Evolutionary conservation across 2,797 vertebrate genomes (phyloP).

Genomic region (Poliocrania exsul): DNA sequence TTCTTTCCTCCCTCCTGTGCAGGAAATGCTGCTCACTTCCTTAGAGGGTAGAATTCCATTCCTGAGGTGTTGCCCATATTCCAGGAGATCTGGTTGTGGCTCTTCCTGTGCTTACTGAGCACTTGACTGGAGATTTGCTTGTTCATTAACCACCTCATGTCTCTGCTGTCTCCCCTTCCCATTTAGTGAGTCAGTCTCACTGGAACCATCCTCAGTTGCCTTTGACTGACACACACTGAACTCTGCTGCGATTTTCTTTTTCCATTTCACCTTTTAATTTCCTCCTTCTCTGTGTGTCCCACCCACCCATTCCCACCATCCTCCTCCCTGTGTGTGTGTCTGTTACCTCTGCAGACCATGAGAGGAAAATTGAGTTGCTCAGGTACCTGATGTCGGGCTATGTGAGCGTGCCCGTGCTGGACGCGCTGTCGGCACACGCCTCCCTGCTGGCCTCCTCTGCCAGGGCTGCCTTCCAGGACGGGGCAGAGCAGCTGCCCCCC

Average conservation of each 20-base stretch:
- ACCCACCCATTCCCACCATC: constrained; percentile 45
- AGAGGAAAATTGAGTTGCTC: constrained; percentile 91
- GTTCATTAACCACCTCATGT: not conserved
- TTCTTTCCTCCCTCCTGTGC: not conserved
- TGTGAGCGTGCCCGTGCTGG: constrained; percentile 88
- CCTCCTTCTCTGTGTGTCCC: constrained; percentile 5
- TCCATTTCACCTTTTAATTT: constrained; percentile 44
- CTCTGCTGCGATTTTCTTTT: constrained; percentile 47
- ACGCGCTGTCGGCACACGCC: constrained; percentile 90
- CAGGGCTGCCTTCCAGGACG: constrained; percentile 87
- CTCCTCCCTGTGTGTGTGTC: not conserved
- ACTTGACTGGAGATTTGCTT: not conserved
- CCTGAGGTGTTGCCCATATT: not conserved
- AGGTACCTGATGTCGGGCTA: constrained; percentile 92
- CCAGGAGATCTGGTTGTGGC: not conserved
- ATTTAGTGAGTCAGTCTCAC: not conserved
- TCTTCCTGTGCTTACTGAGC: not conserved
- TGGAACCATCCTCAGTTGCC: not conserved
- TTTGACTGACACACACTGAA: constrained; percentile 60
- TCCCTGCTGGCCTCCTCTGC: constrained; percentile 87
- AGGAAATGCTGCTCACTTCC: not conserved
- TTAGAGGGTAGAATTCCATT: not conserved
- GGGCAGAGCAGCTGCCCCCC: constrained; percentile 87
- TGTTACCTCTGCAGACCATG: constrained; percentile 84
- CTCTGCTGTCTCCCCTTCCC: not conserved